Conservation (phyloP, 1,140 invertebrate genomes). For the Nephila pilipes region DNA sequence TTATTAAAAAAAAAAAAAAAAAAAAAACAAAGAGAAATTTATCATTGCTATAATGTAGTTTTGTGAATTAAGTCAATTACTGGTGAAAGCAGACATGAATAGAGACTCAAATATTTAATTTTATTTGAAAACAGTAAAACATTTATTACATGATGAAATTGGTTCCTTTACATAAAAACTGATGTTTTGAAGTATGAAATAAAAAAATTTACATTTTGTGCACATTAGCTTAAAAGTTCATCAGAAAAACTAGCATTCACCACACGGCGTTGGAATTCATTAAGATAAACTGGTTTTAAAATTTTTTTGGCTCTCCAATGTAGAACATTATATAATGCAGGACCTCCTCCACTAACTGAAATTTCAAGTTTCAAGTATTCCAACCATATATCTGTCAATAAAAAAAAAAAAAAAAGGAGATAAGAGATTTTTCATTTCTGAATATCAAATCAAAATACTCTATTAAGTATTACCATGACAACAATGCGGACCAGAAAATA, state of each 20-base stretch:
- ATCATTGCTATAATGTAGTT: no score
- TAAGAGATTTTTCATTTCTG: background rate
- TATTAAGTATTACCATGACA: no score
- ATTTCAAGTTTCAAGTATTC: slow-evolving; percentile 84
- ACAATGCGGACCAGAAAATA: no score
- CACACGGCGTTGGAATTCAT: slow-evolving; percentile 23
- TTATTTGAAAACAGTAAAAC: background rate
- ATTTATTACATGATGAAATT: background rate
- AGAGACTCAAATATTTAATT: no score
- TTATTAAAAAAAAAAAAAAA: no score
- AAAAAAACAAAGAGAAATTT: no score
- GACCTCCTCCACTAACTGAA: slow-evolving; percentile 81
- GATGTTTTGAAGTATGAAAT: background rate
- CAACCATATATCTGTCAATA: slow-evolving; percentile 83
- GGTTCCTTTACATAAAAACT: background rate
- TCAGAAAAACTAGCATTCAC: background rate
- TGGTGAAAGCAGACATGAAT: no score
- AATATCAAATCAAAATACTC: no score
- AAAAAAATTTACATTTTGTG: background rate
- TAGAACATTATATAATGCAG: slow-evolving; percentile 81
- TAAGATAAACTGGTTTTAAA: slow-evolving; percentile 79
- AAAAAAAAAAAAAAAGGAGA: background rate
- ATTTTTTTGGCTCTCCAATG: slow-evolving; percentile 83
- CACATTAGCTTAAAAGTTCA: background rate
- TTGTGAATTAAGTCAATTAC: no score